Evolutionary conservation across 2,888 invertebrate genomes (phyloP).

Genomic region (Aphrophora alni): DNA sequence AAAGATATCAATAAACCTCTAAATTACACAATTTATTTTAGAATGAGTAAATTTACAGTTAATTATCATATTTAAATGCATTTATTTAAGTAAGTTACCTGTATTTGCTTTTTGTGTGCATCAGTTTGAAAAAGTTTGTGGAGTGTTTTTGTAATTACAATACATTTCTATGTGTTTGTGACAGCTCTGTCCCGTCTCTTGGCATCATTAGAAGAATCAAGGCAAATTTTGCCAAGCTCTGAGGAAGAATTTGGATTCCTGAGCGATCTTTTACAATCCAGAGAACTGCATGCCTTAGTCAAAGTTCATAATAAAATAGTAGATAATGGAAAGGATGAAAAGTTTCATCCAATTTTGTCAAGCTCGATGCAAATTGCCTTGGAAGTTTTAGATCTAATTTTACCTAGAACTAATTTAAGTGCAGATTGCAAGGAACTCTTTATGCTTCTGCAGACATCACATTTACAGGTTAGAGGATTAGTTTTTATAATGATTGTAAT

Average conservation of each 20-base stretch:
- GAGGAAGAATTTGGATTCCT: slow-evolving; percentile 85
- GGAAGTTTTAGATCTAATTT: slow-evolving; percentile 81
- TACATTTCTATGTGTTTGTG: not conserved
- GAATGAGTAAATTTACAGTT: no score
- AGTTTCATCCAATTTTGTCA: slow-evolving; percentile 82
- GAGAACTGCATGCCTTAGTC: slow-evolving; percentile 87
- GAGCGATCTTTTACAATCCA: slow-evolving; percentile 82
- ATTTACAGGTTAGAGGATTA: slow-evolving; percentile 73
- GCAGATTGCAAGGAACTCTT: slow-evolving; percentile 82
- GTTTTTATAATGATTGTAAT: no score
- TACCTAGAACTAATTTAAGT: slow-evolving; percentile 69
- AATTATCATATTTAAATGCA: no score
- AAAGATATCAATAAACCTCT: no score
- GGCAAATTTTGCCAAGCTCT: slow-evolving; percentile 70
- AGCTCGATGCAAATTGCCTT: slow-evolving; percentile 81
- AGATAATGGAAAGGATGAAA: slow-evolving; percentile 82
- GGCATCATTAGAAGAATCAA: slow-evolving; percentile 82
- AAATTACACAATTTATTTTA: no score
- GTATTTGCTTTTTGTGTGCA: no score
- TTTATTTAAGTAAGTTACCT: no score
- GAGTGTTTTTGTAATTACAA: no score
- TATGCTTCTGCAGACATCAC: slow-evolving; percentile 80
- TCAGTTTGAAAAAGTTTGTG: no score
- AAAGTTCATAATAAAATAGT: slow-evolving; percentile 90
- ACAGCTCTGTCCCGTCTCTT: slow-evolving; percentile 81